Evolutionary conservation across 2,888 invertebrate species (phyloP).

Genomic region (Cephus nigrinus): DNA sequence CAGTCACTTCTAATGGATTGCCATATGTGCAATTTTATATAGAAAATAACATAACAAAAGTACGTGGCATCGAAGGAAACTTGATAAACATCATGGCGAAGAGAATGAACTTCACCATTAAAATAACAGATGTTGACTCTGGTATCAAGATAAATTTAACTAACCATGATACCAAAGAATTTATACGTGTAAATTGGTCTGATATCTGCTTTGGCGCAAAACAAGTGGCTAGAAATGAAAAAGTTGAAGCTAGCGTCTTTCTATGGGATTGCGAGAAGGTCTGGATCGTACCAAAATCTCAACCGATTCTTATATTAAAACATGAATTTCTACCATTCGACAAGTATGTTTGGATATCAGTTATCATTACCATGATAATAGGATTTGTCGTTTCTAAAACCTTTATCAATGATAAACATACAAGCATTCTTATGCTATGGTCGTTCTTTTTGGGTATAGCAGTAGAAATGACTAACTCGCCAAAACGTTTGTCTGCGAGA

Average conservation of each 20-base stretch:
- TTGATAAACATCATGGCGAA: background rate
- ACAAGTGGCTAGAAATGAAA: background rate
- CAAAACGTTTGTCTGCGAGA: background rate
- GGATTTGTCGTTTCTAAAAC: background rate
- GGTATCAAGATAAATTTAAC: background rate
- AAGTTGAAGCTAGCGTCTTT: background rate
- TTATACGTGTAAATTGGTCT: background rate
- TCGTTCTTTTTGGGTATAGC: conserved; percentile 7
- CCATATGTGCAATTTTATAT: background rate
- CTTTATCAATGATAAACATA: background rate
- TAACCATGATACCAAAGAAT: background rate
- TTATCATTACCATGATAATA: background rate
- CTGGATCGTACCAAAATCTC: conserved; percentile 10
- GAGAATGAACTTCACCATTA: conserved; percentile 2
- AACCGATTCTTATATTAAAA: background rate
- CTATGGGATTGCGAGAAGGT: conserved; percentile 7
- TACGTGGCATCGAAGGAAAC: conserved; percentile 12
- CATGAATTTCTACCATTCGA: conserved; percentile 8
- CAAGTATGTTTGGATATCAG: conserved; percentile 4
- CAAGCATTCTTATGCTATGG: background rate
- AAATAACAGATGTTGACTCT: conserved; percentile 1
- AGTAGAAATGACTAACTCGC: conserved; percentile 6
- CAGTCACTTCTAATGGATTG: background rate
- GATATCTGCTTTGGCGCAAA: conserved; percentile 7
- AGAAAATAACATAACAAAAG: conserved; percentile 5